phyloP scores from a whole-genome alignment of 2,113 vertebrate species.

The Prionailurus bengalensis region DNA sequence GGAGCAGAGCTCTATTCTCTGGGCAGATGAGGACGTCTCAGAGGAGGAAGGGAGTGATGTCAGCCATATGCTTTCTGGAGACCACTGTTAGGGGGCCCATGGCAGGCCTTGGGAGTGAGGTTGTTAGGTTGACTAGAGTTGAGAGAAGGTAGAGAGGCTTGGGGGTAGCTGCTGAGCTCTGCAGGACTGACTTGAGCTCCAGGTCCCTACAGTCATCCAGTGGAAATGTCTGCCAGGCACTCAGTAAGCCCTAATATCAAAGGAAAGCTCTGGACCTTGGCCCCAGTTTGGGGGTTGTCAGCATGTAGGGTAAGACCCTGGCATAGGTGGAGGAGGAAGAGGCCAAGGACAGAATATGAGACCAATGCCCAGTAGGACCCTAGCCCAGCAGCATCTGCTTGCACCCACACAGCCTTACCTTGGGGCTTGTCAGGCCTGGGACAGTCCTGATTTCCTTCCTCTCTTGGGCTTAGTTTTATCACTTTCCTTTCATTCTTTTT shows the following conservation, averaged over 20 bases:
- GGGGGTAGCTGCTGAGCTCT: background rate
- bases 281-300: too few species aligned
- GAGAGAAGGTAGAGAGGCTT: background rate
- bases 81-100: rapidly evolving
- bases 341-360: background rate
- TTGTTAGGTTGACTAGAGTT: background rate
- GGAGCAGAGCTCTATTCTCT: background rate
- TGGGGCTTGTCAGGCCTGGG: background rate
- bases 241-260: background rate
- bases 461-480: conserved; percentile 45
- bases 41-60: background rate
- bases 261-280: background rate
- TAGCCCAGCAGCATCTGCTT: background rate
- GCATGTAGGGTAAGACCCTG: background rate
- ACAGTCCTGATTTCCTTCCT: background rate
- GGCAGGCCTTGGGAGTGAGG: background rate
- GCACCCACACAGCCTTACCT: too few species aligned
- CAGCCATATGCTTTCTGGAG: background rate
- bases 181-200: background rate
- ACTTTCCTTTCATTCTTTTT: conserved; percentile 72
- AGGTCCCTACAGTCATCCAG: background rate
- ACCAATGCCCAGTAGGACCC: background rate
- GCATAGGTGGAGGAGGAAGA: background rate
- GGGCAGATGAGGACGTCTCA: background rate
- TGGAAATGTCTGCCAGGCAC: too few species aligned